Percentiles rank a stretch among this genome's conserved stretches.
Conservation (phyloP, 1,140 invertebrate genomes). For the Laodelphax striatellus region DNA sequence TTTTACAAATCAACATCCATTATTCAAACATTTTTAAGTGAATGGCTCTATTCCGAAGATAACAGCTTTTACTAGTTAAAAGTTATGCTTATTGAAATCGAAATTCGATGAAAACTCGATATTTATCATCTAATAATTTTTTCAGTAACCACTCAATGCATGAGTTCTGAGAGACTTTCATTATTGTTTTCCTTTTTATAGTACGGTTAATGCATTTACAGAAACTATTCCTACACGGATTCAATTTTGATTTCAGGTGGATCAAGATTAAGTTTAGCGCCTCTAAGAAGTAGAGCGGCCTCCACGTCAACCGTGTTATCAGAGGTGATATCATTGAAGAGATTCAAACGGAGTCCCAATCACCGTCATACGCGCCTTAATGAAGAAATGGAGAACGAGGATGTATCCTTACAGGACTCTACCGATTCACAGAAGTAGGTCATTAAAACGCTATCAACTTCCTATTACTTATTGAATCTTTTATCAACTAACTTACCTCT, state of each 20-base stretch:
- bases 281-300: conserved; percentile 28
- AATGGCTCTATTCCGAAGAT: too few species aligned
- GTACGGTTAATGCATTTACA: too few species aligned
- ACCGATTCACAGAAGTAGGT: conserved; percentile 5
- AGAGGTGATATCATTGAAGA: conserved; percentile 54
- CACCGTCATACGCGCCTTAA: conserved; percentile 36
- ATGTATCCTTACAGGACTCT: conserved; percentile 8
- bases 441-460: background rate
- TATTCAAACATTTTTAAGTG: too few species aligned
- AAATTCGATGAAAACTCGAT: too few species aligned
- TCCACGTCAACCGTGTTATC: conserved; percentile 49
- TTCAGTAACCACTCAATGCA: too few species aligned
- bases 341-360: conserved; percentile 21
- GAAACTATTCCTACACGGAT: conserved; percentile 20
- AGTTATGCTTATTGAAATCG: too few species aligned
- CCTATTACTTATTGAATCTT: background rate
- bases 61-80: too few species aligned
- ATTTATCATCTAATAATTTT: too few species aligned
- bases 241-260: conserved; percentile 15
- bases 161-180: too few species aligned
- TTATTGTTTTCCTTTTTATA: too few species aligned
- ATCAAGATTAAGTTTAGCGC: conserved; percentile 9
- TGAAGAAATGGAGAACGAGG: conserved; percentile 30
- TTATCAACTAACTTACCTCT: too few species aligned
- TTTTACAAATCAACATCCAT: too few species aligned